Percentiles rank a stretch among this genome's conserved stretches.
Conservation (phyloP, 2,797 vertebrate genomes). For the Euthynnus affinis region DNA sequence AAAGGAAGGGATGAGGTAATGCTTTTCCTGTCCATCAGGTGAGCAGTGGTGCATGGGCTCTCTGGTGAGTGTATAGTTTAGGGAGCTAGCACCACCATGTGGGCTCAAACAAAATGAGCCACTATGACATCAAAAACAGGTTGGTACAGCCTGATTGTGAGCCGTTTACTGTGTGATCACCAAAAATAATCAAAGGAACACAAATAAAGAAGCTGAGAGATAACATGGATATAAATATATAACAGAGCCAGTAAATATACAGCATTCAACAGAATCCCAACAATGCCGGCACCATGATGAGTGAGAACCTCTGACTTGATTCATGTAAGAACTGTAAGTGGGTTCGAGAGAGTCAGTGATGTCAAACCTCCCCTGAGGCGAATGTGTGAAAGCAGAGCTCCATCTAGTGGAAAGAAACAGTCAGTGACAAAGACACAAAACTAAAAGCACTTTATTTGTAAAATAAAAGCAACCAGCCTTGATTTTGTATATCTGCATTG, state of each 20-base stretch:
- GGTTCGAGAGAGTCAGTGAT: neutral
- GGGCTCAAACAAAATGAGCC: conserved; percentile 39
- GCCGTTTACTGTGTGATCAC: neutral
- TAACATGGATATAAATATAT: neutral
- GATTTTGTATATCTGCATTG: conserved; percentile 26
- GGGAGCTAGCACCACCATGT: conserved; percentile 78
- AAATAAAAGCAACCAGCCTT: conserved; percentile 27
- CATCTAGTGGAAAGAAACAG: conserved; percentile 62
- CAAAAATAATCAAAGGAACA: conserved; percentile 14
- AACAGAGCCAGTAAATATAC: neutral
- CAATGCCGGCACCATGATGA: neutral
- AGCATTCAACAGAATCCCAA: neutral
- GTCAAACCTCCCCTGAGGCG: neutral
- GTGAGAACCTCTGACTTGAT: neutral
- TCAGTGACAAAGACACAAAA: conserved; percentile 7
- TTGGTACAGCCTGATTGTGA: neutral
- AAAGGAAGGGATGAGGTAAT: conserved; percentile 84
- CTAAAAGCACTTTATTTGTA: conserved; percentile 26
- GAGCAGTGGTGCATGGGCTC: conserved; percentile 73
- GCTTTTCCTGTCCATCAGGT: conserved; percentile 84
- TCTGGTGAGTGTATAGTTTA: conserved; percentile 24
- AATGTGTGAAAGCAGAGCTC: conserved; percentile 51
- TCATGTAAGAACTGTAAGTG: neutral
- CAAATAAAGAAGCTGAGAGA: neutral
- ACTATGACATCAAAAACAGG: neutral